Evolutionary conservation across 2,888 invertebrate genomes (phyloP).

Genomic region (Sminthurinus aureus): DNA sequence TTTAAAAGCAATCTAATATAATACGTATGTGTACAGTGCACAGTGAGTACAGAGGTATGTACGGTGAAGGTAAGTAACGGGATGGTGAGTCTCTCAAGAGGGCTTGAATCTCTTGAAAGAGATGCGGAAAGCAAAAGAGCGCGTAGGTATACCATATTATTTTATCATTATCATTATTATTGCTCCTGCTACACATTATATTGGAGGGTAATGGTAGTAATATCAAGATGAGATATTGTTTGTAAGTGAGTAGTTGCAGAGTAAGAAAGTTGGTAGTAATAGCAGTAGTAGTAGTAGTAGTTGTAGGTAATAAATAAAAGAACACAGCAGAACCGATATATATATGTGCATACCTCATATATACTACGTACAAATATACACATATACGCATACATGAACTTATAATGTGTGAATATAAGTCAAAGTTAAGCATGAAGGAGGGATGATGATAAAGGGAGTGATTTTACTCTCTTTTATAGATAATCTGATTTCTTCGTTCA

Average conservation of each 20-base stretch:
- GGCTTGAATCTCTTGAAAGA: background rate
- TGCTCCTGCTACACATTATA: background rate
- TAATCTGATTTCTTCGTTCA: constrained; percentile 10
- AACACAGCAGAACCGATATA: no score
- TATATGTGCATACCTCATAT: background rate
- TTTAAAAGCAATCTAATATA: background rate
- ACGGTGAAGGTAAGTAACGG: constrained; percentile 1
- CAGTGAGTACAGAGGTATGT: background rate
- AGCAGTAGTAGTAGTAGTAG: no score
- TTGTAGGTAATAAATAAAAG: no score
- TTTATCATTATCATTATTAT: background rate
- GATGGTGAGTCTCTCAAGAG: constrained; percentile 6
- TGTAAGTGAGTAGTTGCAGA: constrained; percentile 9
- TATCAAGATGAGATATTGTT: constrained; percentile 18
- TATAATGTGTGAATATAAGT: background rate
- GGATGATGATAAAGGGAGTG: constrained; percentile 13
- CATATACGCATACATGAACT: background rate
- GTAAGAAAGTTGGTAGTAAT: constrained; percentile 5
- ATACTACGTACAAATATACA: background rate
- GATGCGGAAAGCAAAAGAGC: constrained; percentile 7
- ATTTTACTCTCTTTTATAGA: constrained; percentile 13
- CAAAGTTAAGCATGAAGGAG: background rate
- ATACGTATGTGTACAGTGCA: background rate
- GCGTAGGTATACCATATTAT: background rate
- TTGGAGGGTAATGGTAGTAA: background rate